Base-by-base conservation (phyloP, 2,113 vertebrate genomes). In the Lepidothrix coronata region DNA sequence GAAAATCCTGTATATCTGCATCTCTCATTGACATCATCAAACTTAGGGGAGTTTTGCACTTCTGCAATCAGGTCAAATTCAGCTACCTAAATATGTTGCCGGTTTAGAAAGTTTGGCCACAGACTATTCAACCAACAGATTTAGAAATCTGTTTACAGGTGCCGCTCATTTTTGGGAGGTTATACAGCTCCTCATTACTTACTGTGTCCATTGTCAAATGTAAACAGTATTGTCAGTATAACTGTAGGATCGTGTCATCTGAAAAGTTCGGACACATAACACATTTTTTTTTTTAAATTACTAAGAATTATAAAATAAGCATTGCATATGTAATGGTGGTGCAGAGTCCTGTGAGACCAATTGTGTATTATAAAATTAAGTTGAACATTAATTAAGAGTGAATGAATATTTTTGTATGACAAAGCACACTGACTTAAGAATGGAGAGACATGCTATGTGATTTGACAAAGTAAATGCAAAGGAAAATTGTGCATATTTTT, bases 351-450 rank as follows among this genome's bases (percentile, higher is more conserved):
- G 17, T 85, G 94, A 94, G 91, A 97, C 96, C 94, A 96, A 98
- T 96, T 96, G 86, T 84, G 85, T 41, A 66, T 74, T 92, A 84
- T 96, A 96, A 96, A 97, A 97, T 96, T 95, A 95, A 85, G 91
- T 44, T 66, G 77, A 89, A 95, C 82, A 88, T 73, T 95, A 97
- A 97, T 97, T 96, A 97, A 91, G 81, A 61, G 66, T 84, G 92
- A 96, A 96, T 72, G 85, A 95, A 44, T 92, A 97, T 70, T 90
- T 91, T 87, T 81, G 67, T 86, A 94, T 97, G 95, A 97, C 88
- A 95, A 96, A 97, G 93, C 59, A 96, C 46, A 92, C 73, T 91
- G 94, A 96, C 83, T 89, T 96, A 49, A 91, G 95, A 97, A 97
- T 75, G 62, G 73, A 95, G 67, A 93, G 83, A 94, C 44, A 88